Base-by-base conservation (phyloP, 2,797 vertebrate genomes). In the Margarornis squamiger region DNA sequence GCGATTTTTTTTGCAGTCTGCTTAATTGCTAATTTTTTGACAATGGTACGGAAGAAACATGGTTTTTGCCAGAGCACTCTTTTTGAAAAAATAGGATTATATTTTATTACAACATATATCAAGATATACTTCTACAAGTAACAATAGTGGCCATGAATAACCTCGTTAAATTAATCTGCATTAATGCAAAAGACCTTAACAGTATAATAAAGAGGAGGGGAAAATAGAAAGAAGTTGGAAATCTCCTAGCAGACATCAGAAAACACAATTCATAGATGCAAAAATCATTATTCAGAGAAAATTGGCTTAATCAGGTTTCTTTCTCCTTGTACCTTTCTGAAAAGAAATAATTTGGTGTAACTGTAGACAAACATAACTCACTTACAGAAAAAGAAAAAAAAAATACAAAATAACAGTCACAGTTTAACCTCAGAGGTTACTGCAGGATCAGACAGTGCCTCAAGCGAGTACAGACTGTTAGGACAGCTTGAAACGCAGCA, bases 131-230 rank as follows among this genome's bases (percentile, higher is more conserved):
- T 88, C 46, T 91, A 78, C 32, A 73, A 81, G 66, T 52, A 82
- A 54, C 30, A 88, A 67, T 49, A 80, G 70, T 88, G 73, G 73
- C 63, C 45, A 51, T 38, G 70, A 88, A 91, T 82, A 95, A 84
- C 87, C 82, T 95, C 38, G 57, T 94, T 86, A 94, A 93, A 93
- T 94, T 93, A 81, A 86, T 93, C 78, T 94, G 48, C 30, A 63
- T 61, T 88, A 61, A 85, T 68, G 36, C 77, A 81, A 89, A 90
- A 96, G 36, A 83, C 32, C n/a, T 86, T 90, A 90, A 62, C 3
- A 43, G 14, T 49, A 58, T 73, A 90, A 92, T 83, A 79, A 86
- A 94, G 90, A 58, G 11, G 10, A 59, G 1, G 7, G 32, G 8
- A 59, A 88, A 79, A 23, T 11, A 26, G 8, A 66, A 75, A 87